Base-by-base conservation (phyloP, 2,888 invertebrate genomes). In the Acleris sparsana region DNA sequence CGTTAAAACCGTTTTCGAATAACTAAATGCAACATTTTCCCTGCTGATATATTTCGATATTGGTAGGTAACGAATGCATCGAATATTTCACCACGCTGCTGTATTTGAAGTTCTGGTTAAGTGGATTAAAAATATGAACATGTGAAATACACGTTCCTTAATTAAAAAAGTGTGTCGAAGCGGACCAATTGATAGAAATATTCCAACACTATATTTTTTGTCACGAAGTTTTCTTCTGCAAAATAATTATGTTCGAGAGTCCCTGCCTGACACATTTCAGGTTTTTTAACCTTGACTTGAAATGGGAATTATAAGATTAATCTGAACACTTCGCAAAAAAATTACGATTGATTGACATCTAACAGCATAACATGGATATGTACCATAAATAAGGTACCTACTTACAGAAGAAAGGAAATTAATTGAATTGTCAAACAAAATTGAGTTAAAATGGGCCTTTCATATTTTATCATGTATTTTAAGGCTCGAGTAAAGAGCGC, bases 401-500 rank as follows among this genome's bases (percentile, higher is more conserved):
- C 58, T 72, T 69, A 72, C 73, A 72, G 72, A 67, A 71, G 67
- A 74, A 76, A 73, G 71, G 70, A 70, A 77, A 75, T 76, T 81
- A 80, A 83, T 82, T 80, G 75, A 79, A 82, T 82, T 78, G 71
- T 76, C 64, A 74, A 76, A 76, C 73, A 72, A 76, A 80, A 79
- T 76, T 71, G 75, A 76, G 74, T 74, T 78, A 78, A 60, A 65
- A 80, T 78, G 74, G 75, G 52, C 73, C 77, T 77, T 81, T 80
- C 77, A 81, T 80, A 77, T 78, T 80, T 78, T 79, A 79, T 73
- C 75, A 78, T 60, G 33, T 56, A 56, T 65, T 65, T 49, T 52
- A 56, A 49, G 53, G 59, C 60, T 33, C 53, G 57, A 53, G 46
- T 57, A 46, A 62, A 62, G 53, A 66, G 52, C 25, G 48, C 49